These are phyloP conservation scores for Protosalanx chinensis DNA, from an alignment of 2,797 vertebrate species.

Conservation along the genomic window DNA sequence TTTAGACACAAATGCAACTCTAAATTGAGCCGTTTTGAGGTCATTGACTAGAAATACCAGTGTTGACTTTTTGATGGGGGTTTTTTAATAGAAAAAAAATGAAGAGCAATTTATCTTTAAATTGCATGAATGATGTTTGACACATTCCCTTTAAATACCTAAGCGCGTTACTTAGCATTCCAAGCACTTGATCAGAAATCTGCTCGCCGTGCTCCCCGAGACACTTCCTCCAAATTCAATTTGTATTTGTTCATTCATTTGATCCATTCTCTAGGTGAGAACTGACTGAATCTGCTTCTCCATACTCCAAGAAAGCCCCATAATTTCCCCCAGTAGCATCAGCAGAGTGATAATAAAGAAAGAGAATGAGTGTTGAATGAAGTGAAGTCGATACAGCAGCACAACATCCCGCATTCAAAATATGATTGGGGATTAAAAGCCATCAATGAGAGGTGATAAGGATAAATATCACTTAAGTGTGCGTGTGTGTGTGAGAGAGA, in stretches of 20 bases:
- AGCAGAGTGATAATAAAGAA: conserved; percentile 25
- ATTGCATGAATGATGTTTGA: neutral
- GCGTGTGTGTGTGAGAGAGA: conserved; percentile 18
- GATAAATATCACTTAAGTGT: conserved; percentile 11
- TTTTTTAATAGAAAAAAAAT: neutral
- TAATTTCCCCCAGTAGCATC: conserved; percentile 57
- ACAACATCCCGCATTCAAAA: no score
- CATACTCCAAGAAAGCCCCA: conserved; percentile 55
- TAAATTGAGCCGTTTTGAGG: conserved; percentile 45
- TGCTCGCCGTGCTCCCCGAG: conserved; percentile 38
- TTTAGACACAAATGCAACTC: conserved; percentile 50
- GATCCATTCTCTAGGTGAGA: conserved; percentile 55
- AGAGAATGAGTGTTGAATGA: neutral
- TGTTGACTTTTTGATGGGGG: conserved; percentile 7
- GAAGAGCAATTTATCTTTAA: neutral
- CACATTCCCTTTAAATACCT: conserved; percentile 22
- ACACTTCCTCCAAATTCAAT: conserved; percentile 56
- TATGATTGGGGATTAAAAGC: neutral
- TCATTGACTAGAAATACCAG: conserved; percentile 41
- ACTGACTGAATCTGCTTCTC: conserved; percentile 52
- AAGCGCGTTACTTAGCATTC: conserved; percentile 48
- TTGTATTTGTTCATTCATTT: conserved; percentile 51
- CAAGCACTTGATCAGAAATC: conserved; percentile 44
- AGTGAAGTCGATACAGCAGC: no score
- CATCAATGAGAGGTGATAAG: neutral